Conservation (phyloP, 35 echinoderm and acorn worm species). For the Apostichopus parvimensis region DNA sequence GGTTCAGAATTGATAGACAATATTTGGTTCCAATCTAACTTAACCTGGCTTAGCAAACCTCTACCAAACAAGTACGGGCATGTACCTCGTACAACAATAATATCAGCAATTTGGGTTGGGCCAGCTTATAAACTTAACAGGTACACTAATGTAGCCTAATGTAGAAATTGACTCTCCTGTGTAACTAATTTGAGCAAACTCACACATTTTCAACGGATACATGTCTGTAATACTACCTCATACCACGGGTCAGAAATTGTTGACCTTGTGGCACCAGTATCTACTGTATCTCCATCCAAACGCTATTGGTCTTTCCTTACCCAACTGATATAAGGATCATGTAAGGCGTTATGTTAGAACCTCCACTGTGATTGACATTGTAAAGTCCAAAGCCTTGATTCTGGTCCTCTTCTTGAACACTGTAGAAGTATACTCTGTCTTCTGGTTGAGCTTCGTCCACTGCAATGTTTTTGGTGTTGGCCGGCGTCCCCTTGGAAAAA, state of each 20-base stretch:
- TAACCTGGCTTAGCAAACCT: neutral
- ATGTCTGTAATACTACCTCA: too few species aligned
- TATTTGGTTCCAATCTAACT: constrained; percentile 40
- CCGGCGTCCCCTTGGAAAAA: neutral
- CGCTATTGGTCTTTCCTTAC: neutral
- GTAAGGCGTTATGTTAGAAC: neutral
- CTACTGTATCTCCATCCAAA: neutral
- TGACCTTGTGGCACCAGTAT: neutral
- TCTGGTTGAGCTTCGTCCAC: neutral
- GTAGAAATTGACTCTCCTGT: too few species aligned
- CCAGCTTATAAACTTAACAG: constrained; percentile 18
- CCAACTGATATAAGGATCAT: neutral
- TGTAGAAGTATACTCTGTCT: neutral
- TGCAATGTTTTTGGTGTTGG: neutral
- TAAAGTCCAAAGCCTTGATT: too few species aligned
- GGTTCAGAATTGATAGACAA: constrained; percentile 14
- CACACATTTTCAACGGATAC: too few species aligned
- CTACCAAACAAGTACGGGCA: constrained; percentile 4
- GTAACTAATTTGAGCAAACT: too few species aligned
- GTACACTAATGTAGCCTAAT: neutral
- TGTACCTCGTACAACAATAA: too few species aligned
- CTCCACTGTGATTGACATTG: too few species aligned
- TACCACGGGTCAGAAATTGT: too few species aligned
- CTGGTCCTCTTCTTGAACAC: too few species aligned
- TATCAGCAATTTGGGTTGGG: neutral